Base-by-base conservation (phyloP, 2,888 invertebrate genomes). In the Oscheius onirici region DNA sequence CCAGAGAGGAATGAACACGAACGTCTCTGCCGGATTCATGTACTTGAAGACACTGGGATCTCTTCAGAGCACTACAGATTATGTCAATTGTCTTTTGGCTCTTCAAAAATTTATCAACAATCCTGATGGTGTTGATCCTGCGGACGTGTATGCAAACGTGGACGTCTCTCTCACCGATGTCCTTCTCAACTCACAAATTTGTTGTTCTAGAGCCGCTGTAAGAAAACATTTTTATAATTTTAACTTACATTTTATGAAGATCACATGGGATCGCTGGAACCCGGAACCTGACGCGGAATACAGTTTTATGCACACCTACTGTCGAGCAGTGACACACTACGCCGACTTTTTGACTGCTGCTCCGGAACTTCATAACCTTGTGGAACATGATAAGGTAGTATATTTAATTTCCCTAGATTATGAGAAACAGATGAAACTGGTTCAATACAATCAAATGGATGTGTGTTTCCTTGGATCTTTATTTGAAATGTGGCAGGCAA, bases 111-210 rank as follows among this genome's bases (percentile, higher is more conserved):
- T 40, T n/a, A 15, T n/a, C 15, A 41, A 58, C 41, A 58, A 58
- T 58, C n/a, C 58, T 2, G 13, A 34, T 2, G 58, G 58, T 40
- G 17, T 58, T 6, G 41, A 58, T 8, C 22, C 43, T 2, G 26
- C n/a, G 44, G 63, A 63, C 26, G 63, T 63, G 1, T 63, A 63
- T 26, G 63, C 63, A 3, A 63, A 63, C n/a, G n/a, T 63, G 11
- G 49, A 63, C 11, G 24, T 43, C 17, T 24, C 63, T 17, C 28
- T 63, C 0, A 10, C 63, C 5, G 63, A 63, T n/a, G 63, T 63
- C 22, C 63, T 63, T 15, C 49, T 63, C 15, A 63, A 63, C 26
- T 63, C 63, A 17, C 63, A 63, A 46, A n/a, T 46, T 10, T 63
- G 63, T 49, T 63, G 46, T n/a, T 63, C 63, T 1, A 34, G 63